Percentiles rank a stretch among this genome's conserved stretches.
Conservation (phyloP, 2,113 vertebrate genomes). For the Cephalopholis sonnerati region DNA sequence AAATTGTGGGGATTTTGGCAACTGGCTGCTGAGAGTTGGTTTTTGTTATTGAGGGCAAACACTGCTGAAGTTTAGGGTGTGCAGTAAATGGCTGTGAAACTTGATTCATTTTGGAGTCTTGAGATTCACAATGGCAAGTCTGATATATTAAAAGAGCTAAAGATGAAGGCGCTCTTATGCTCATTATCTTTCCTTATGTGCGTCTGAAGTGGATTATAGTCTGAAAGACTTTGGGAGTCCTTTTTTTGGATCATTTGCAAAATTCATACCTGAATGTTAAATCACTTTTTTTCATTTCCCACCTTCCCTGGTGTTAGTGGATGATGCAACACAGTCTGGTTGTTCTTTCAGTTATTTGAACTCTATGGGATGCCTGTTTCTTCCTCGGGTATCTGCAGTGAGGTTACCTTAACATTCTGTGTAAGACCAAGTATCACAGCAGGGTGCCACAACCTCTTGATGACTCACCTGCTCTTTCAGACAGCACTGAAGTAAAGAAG, state of each 20-base stretch:
- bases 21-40: neutral
- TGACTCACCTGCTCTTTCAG: constrained; percentile 1
- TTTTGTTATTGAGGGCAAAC: neutral
- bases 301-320: neutral
- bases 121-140: neutral
- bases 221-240: neutral
- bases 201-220: neutral
- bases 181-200: neutral
- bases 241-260: neutral
- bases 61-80: no score
- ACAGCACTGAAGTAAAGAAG: neutral
- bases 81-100: neutral
- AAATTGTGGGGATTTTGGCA: no score
- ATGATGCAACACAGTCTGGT: neutral
- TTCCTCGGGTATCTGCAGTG: neutral
- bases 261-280: neutral
- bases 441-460: neutral
- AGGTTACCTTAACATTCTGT: neutral
- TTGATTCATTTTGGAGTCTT: neutral
- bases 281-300: neutral
- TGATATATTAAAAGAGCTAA: neutral
- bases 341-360: neutral
- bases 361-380: neutral
- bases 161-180: neutral
- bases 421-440: neutral